Evolutionary conservation across 2,888 invertebrate genomes (phyloP), one percentile per base, ranked within the genome.

Genomic region (Calliscelio sp.): DNA sequence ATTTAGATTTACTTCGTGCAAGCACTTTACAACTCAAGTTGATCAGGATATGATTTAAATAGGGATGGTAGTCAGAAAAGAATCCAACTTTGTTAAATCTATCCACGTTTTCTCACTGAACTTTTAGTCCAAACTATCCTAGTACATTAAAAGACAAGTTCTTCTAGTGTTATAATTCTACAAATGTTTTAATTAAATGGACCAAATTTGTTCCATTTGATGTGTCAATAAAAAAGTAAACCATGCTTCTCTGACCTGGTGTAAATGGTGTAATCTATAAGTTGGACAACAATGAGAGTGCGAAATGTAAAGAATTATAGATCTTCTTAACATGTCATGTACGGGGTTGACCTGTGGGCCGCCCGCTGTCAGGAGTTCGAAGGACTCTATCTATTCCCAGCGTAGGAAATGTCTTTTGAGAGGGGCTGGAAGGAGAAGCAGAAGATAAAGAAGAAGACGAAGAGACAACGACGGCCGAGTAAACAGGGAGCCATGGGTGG

Each of bases 401-500:
- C 66, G 74, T 55, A 77, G 79, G 77, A 71, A 83, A 81, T 78
- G 80, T 84, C 77, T 84, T 85, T 83, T 85, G 63, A 86, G 68
- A 61, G 51, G 49, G 73, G 68, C 63, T 44, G 49, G 83, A 55
- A 65, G 51, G 78, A 57, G 35, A 73, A 75, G 65, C 49, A 57
- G 80, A 44, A 10, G 25, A 61, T 51, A 53, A 49, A 44, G 57
- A 75, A 61, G 71, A 57, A 41, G 73, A 75, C 53, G 55, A 16
- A 55, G 65, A 65, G 78, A 82, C 46, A 71, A 80, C 57, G 55
- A 68, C 55, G 55, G 10, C 1, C 53, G 75, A 83, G 77, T 83
- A 86, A 84, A 85, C 80, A 71, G 78, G 81, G 73, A 92, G 89
- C 92, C 92, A 92, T 92, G 92, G 92, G 92, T 92, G 92, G 92